These are phyloP conservation scores for Zootoca vivipara DNA, from an alignment of 2,113 vertebrate species.

Conservation along the genomic window DNA sequence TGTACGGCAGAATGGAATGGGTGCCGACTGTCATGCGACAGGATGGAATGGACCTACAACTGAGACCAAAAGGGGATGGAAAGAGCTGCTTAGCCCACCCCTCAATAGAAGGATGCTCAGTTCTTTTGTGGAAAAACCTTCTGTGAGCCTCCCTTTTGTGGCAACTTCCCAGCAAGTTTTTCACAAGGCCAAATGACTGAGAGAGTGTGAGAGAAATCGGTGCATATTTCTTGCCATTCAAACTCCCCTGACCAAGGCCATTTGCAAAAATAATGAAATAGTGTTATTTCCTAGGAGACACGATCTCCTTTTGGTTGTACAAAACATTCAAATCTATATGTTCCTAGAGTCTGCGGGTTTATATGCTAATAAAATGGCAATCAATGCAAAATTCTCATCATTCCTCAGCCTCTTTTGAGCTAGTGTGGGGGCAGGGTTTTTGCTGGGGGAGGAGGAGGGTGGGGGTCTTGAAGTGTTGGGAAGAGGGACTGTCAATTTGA, in stretches of 20 bases:
- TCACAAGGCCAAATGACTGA: neutral
- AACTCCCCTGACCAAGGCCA: neutral
- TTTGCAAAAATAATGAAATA: neutral
- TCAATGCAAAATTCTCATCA: slow-evolving; percentile 4
- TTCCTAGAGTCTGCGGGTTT: neutral
- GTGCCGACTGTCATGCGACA: too few species aligned
- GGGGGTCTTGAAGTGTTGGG: neutral
- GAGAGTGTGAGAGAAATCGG: neutral
- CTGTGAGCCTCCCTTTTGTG: neutral
- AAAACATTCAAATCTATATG: neutral
- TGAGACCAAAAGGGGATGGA: too few species aligned
- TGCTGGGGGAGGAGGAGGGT: neutral
- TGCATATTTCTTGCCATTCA: neutral
- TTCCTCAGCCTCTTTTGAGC: neutral
- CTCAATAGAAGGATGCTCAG: neutral
- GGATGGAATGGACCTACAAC: too few species aligned
- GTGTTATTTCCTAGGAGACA: slow-evolving; percentile 17
- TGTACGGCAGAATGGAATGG: too few species aligned
- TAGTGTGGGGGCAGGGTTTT: too few species aligned
- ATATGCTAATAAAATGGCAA: slow-evolving; percentile 4
- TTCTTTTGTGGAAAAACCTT: neutral
- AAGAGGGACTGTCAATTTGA: neutral
- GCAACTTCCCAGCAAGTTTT: neutral
- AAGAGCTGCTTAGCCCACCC: too few species aligned
- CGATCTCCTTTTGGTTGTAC: neutral